Evolutionary conservation across 2,888 invertebrate species (phyloP), one percentile per base, ranked within the genome.

Genomic region (Cheilosia scutellata): DNA sequence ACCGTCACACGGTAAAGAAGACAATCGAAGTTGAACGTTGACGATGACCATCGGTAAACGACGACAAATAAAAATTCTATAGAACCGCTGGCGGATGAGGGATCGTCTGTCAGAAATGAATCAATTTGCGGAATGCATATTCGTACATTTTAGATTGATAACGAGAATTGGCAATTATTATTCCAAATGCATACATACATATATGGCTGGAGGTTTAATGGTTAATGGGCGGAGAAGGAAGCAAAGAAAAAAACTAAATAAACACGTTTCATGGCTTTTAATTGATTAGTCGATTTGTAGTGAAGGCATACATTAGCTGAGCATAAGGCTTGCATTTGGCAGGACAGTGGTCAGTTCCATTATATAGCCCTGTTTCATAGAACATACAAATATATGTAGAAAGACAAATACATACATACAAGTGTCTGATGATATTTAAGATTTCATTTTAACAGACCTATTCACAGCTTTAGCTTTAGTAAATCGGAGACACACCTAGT

Each of bases 71-170:
- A 49, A 42, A 60, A 68, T 51, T 68, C 42, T 42, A 76, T 60
- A 25, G 57, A 33, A 25, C 37, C 57, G 49, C 42, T 37, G 58
- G 58, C 76, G 68, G 40, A 68, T 58, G 31, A 60, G 68, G 68
- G 68, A 76, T 76, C 68, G 76, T 68, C 68, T 60, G 60, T 53
- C 76, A 68, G 60, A 53, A 76, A 76, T 66, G 65, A 75, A 75
- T 76, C 66, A 68, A 76, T 76, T 76, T 76, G 76, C 49, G 44
- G 68, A 76, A 68, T 76, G 60, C 68, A 76, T 60, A 20, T 20
- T 20, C 20, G 20, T 20, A 63, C 25, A 47, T 47, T 75, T 58
- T 27, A 16, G 58, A 57, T 57, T 33, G 57, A 42, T 27, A 55
- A 47, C 44, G 31, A 47, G 44, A 70, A 57, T 70, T 37, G 27